phyloP scores from a whole-genome alignment of 2,888 invertebrate genomes.

The Oscheius sp. region DNA sequence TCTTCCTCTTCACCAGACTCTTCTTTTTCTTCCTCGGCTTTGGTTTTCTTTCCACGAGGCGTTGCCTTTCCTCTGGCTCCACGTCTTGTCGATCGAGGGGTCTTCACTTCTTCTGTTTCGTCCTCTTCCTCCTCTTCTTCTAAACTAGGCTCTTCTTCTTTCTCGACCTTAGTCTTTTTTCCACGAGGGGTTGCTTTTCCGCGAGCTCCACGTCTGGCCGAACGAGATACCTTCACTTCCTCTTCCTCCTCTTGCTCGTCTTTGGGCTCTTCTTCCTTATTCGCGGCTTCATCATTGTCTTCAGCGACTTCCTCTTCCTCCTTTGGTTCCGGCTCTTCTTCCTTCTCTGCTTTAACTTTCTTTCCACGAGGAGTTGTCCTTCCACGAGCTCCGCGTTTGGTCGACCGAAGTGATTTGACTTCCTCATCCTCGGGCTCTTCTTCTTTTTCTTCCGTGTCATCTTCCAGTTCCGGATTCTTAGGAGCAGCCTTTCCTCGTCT shows the following conservation, averaged over 20 bases:
- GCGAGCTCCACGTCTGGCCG: conserved; percentile 5
- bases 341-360: background rate
- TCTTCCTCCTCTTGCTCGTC: conserved; percentile 1
- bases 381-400: conserved; percentile 1
- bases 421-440: conserved; percentile 19
- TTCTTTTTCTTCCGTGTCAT: conserved; percentile 23
- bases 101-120: conserved; percentile 19
- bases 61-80: background rate
- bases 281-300: background rate
- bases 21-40: conserved; percentile 23
- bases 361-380: background rate
- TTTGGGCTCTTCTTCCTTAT: conserved; percentile 6
- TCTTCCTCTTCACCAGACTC: conserved; percentile 38
- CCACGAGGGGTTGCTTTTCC: background rate
- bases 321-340: background rate
- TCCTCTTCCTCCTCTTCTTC: conserved; percentile 23
- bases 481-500: conserved; percentile 20
- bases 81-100: conserved; percentile 2
- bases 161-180: conserved; percentile 9
- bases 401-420: background rate
- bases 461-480: background rate
- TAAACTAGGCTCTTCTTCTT: conserved; percentile 26
- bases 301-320: background rate
- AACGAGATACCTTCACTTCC: conserved; percentile 12
- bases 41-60: conserved; percentile 2